Conservation (phyloP, 2,797 vertebrate genomes). For the Oreortyx pictus region DNA sequence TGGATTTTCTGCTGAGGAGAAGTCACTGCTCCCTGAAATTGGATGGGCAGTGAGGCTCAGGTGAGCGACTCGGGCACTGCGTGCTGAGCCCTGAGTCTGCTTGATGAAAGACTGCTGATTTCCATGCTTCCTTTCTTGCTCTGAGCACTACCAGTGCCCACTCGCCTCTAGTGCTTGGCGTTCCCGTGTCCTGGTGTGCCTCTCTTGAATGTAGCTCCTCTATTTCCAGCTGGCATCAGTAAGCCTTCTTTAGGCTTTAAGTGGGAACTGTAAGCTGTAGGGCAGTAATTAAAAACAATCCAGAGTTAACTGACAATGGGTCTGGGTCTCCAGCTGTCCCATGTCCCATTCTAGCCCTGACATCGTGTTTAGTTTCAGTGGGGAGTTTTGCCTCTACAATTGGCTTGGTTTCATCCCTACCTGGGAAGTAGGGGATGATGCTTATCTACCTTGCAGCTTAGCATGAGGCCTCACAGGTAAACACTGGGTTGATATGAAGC, state of each 20-base stretch:
- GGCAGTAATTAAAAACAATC: background rate
- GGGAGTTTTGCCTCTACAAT: background rate
- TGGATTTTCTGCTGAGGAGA: rapidly evolving
- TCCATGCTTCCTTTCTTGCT: rapidly evolving
- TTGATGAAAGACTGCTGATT: rapidly evolving
- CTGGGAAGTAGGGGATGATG: rapidly evolving
- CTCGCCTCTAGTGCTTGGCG: background rate
- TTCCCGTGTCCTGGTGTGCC: background rate
- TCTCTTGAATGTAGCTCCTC: background rate
- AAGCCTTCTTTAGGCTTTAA: background rate
- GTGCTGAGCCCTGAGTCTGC: background rate
- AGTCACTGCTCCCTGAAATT: rapidly evolving
- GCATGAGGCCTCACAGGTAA: background rate
- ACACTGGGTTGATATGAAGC: rapidly evolving
- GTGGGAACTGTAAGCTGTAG: too few species aligned
- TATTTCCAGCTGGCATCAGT: rapidly evolving
- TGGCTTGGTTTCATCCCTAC: background rate
- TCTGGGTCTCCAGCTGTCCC: background rate
- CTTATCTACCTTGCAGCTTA: background rate
- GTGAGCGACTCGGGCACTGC: rapidly evolving
- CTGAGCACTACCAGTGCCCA: rapidly evolving
- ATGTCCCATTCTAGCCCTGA: rapidly evolving
- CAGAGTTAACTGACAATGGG: background rate
- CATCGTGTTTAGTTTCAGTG: rapidly evolving
- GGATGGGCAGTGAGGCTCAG: rapidly evolving